Evolutionary conservation across 2,797 vertebrate genomes (phyloP).

Genomic region (Chaenodraco wilsoni): DNA sequence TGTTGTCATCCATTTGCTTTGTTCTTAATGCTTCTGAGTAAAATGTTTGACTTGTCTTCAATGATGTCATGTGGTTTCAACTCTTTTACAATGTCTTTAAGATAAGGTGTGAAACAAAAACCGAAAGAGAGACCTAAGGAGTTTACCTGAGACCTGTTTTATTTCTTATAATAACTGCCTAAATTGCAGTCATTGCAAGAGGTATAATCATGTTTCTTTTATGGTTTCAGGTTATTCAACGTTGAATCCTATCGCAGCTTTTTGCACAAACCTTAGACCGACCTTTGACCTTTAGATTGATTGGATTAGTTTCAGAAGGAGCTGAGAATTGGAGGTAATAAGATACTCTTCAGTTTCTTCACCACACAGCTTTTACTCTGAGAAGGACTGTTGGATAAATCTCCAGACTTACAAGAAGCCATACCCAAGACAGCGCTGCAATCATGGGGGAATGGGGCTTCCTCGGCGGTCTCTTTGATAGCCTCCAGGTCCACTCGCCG

Average conservation of each 20-base stretch:
- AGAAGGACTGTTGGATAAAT: background rate
- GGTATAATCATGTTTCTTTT: background rate
- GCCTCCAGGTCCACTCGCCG: constrained; percentile 89
- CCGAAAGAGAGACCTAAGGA: background rate
- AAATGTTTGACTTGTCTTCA: background rate
- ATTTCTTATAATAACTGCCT: background rate
- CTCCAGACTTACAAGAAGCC: background rate
- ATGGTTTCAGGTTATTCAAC: constrained; percentile 31
- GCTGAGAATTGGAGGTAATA: background rate
- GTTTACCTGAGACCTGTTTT: background rate
- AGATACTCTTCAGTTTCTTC: constrained; percentile 22
- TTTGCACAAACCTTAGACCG: background rate
- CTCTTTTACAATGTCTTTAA: background rate
- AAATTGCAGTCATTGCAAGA: background rate
- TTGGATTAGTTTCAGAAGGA: background rate
- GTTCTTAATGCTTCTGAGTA: background rate
- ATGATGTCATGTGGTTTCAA: background rate
- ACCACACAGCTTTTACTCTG: background rate
- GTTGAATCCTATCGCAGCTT: background rate
- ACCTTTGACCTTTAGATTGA: background rate
- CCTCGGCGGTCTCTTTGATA: constrained; percentile 85
- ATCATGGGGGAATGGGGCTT: constrained; percentile 92
- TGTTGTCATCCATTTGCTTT: background rate
- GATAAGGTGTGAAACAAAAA: background rate
- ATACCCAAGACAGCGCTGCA: background rate